phyloP scores from a whole-genome alignment of 2,888 invertebrate species.

The Gortyna flavago region DNA sequence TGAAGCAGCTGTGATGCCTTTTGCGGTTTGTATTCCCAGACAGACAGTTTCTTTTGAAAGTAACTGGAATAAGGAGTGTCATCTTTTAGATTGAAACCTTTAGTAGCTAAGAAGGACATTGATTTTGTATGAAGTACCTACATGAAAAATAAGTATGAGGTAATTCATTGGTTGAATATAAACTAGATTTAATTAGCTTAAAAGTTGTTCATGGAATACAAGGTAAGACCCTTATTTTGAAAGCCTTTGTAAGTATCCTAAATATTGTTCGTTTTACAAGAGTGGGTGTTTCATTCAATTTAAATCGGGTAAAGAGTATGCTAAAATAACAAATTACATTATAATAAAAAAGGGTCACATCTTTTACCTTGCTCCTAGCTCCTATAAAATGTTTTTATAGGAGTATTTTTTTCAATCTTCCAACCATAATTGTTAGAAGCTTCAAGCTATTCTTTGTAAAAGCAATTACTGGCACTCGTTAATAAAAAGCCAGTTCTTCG shows the following conservation, averaged over 20 bases:
- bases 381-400: too few relatives aligned
- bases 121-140: neutral
- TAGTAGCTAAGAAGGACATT: neutral
- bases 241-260: neutral
- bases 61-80: neutral
- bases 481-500: slow-evolving; percentile 19
- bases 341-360: neutral
- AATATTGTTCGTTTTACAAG: neutral
- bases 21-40: slow-evolving; percentile 7
- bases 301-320: neutral
- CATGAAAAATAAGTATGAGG: neutral
- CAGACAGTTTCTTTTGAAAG: slow-evolving; percentile 1
- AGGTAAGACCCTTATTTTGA: neutral
- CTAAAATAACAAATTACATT: neutral
- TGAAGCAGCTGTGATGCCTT: slow-evolving; percentile 41
- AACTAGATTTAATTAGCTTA: neutral
- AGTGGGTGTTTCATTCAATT: neutral
- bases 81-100: neutral
- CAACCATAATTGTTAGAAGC: neutral
- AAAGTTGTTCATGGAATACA: neutral
- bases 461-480: slow-evolving; percentile 26
- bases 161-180: neutral
- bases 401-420: neutral
- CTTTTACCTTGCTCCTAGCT: neutral
- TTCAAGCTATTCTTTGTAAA: neutral